Conservation (phyloP, 1,140 invertebrate genomes). For the Daktulosphaira vitifoliae region DNA sequence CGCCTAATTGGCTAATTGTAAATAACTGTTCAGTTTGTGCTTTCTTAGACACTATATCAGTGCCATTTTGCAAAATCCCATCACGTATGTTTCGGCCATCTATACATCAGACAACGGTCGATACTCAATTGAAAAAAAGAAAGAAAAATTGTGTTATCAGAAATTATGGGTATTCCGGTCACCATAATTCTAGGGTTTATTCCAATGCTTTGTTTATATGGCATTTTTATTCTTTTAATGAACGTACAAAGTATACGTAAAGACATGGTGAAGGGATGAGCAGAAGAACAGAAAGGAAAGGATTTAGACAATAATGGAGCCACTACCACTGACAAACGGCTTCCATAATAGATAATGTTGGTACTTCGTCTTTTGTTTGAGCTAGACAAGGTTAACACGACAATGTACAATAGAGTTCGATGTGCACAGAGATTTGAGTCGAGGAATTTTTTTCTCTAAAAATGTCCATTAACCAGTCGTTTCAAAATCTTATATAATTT, state of each 20-base stretch:
- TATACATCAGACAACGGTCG: not conserved
- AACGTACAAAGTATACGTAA: too few species aligned
- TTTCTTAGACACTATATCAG: too few species aligned
- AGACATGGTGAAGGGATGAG: too few species aligned
- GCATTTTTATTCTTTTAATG: too few species aligned
- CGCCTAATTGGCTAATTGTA: not conserved
- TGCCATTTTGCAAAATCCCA: not conserved
- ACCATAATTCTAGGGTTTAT: not conserved
- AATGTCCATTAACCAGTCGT: too few species aligned
- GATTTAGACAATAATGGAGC: slow-evolving; percentile 18
- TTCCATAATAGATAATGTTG: slow-evolving; percentile 30
- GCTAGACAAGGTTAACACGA: not conserved
- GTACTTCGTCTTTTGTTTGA: slow-evolving; percentile 16
- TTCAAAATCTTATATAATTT: too few species aligned
- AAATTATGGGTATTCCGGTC: slow-evolving; percentile 21
- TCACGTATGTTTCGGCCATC: not conserved
- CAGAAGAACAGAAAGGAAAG: not conserved
- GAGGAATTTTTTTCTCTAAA: too few species aligned
- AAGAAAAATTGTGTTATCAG: slow-evolving; percentile 7
- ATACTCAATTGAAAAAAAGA: not conserved
- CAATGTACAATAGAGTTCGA: too few species aligned
- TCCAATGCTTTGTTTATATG: not conserved
- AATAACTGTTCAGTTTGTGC: slow-evolving; percentile 15
- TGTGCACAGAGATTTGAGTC: not conserved
- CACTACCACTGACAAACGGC: slow-evolving; percentile 17